phyloP scores from a whole-genome alignment of 2,888 invertebrate species.

The Eulithis prunata region DNA sequence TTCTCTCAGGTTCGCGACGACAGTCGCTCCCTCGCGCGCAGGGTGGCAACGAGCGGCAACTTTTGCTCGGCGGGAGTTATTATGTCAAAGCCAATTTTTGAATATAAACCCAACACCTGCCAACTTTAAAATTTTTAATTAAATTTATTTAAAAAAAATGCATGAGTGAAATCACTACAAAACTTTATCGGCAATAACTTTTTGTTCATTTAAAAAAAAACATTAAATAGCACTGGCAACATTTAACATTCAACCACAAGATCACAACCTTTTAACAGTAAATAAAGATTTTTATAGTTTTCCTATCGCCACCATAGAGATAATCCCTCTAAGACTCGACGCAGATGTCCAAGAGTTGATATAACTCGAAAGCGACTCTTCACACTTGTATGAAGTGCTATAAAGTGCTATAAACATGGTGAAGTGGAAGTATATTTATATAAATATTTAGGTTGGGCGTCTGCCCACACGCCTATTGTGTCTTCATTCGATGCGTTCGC shows the following conservation, averaged over 20 bases:
- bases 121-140: no score
- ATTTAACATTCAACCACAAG: neutral
- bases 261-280: constrained; percentile 1
- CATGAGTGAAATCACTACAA: neutral
- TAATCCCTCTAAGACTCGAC: constrained; percentile 7
- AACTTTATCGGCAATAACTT: neutral
- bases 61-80: no score
- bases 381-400: constrained; percentile 25
- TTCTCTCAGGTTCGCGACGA: no score
- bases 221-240: constrained; percentile 1
- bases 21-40: no score
- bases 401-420: constrained; percentile 24
- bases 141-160: no score
- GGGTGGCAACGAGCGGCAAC: no score
- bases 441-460: constrained; percentile 34
- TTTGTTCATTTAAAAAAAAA: neutral
- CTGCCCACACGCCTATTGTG: constrained; percentile 32
- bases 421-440: constrained; percentile 25
- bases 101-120: no score
- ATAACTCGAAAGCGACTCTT: constrained; percentile 21
- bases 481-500: constrained; percentile 27
- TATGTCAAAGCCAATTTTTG: no score
- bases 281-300: constrained; percentile 13
- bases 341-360: constrained; percentile 22
- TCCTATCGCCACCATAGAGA: constrained; percentile 17